Evolutionary conservation across 2,797 vertebrate genomes (phyloP), one percentile per base, ranked within the genome.

Genomic region (Aeoliscus strigatus): DNA sequence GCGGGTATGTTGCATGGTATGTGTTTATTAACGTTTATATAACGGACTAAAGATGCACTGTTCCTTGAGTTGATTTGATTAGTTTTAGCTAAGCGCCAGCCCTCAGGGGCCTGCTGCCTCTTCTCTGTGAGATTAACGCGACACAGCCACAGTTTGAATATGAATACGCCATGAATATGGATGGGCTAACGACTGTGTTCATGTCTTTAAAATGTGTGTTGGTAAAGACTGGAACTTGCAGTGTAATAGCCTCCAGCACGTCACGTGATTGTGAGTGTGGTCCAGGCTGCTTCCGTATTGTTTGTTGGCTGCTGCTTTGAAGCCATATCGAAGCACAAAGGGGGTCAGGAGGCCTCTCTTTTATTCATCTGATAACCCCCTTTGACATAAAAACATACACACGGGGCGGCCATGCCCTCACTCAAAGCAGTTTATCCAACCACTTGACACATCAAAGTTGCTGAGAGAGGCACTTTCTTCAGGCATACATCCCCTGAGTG

Each of bases 1-100:
- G 30, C 33, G 44, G 49, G 47, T 36, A 55, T 69, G 37, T 47
- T 13, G 29, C 5, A 12, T 17, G 21, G 51, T 52, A 67, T 66
- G 48, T 60, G 57, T 69, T 57, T 73, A 62, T 73, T 70, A 66
- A 70, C 61, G 63, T 73, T 75, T 73, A 73, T 70, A 73, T 77
- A 83, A 77, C 71, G 40, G 73, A 58, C 59, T 75, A 75, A 79
- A 79, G 63, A 75, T 61, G 48, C 15, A 38, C 41, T 68, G 58
- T 60, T 73, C 49, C 47, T 51, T 40, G 16, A 32, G 65, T 70
- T 69, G 69, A 82, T 81, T 82, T 81, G 83, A 83, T 86, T 86
- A 79, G 61, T n/a, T 77, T 80, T 83, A 82, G 82, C 77, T 75
- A 83, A 84, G 73, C 60, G 53, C 75, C 75, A 80, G 77, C 75